Percentiles rank a stretch among this genome's conserved stretches.
phyloP scores from a whole-genome alignment of 2,113 vertebrate species.

The Nesoenas mayeri region DNA sequence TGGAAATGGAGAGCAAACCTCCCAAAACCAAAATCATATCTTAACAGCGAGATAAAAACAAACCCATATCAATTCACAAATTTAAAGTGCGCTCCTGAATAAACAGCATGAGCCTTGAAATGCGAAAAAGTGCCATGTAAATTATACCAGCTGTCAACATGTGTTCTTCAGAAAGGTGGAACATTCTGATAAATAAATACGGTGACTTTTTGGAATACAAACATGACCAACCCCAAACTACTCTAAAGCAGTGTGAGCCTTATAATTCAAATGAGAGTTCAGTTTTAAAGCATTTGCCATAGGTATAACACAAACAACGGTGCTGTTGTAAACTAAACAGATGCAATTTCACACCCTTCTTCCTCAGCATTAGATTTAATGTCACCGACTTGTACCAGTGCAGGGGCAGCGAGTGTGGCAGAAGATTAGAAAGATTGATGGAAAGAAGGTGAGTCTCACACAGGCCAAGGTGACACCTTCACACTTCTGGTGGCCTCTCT shows the following conservation, averaged over 20 bases:
- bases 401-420: not conserved
- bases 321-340: rapidly evolving
- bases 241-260: not conserved
- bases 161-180: not conserved
- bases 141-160: not conserved
- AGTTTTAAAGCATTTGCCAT: not conserved
- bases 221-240: not conserved
- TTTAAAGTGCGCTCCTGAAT: not conserved
- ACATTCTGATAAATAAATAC: not conserved
- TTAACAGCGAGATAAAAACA: not conserved
- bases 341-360: not conserved
- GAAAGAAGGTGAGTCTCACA: not conserved
- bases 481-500: not conserved
- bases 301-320: not conserved
- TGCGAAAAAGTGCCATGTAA: not conserved
- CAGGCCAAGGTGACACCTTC: not conserved
- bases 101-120: not conserved
- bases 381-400: rapidly evolving
- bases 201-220: not conserved
- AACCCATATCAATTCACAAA: not conserved
- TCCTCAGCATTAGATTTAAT: not conserved
- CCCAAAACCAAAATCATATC: not conserved
- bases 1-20: not conserved
- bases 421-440: not conserved
- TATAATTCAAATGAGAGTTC: not conserved